These are phyloP conservation scores for Eulemur rubriventer DNA, from an alignment of 2,797 vertebrate genomes.

Conservation along the genomic window DNA sequence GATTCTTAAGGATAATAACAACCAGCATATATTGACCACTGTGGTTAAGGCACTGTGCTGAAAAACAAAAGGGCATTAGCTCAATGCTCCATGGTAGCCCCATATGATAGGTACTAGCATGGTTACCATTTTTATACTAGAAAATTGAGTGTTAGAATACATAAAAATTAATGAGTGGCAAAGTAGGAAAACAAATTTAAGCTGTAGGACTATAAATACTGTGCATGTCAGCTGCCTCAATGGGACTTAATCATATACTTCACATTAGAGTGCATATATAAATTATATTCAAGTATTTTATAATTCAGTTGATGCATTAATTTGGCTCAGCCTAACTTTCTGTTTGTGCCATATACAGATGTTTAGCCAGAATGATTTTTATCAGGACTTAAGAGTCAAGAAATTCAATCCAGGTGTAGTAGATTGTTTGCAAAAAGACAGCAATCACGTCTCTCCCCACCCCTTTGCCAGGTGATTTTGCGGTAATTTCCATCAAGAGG, in stretches of 20 bases:
- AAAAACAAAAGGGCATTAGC: not conserved
- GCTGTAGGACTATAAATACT: not conserved
- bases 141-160: not conserved
- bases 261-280: not conserved
- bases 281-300: not conserved
- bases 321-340: conserved; percentile 45
- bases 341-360: not conserved
- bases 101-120: not conserved
- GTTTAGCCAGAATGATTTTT: not conserved
- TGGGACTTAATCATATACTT: not conserved
- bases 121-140: not conserved
- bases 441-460: not conserved
- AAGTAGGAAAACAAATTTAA: conserved; percentile 24
- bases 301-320: not conserved
- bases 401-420: not conserved
- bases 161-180: not conserved
- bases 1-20: not conserved
- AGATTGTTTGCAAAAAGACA: conserved; percentile 2
- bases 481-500: conserved; percentile 2
- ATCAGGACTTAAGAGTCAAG: conserved; percentile 5
- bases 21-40: not conserved
- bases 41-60: not conserved
- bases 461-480: not conserved
- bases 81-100: not conserved
- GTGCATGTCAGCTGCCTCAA: not conserved